phyloP scores from a whole-genome alignment of 2,888 invertebrate species.

The Metacarcinus magister region DNA sequence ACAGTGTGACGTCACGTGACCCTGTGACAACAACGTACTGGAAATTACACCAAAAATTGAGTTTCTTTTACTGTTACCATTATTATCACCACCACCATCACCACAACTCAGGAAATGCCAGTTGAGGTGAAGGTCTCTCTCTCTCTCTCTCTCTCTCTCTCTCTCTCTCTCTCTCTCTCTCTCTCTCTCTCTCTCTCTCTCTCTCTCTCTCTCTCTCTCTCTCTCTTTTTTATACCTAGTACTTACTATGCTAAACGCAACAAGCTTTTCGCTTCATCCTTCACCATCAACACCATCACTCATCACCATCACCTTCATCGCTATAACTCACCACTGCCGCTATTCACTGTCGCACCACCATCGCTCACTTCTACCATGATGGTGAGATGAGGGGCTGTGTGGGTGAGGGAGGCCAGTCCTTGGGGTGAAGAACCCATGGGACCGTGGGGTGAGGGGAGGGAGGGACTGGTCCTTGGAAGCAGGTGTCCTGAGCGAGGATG shows the following conservation, averaged over 20 bases:
- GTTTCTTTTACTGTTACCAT: not conserved
- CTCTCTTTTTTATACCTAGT: not conserved
- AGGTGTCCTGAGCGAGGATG: not conserved
- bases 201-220: constrained; percentile 57
- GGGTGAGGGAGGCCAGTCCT: not conserved
- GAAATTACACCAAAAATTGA: not conserved
- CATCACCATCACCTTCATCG: constrained; percentile 43
- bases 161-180: constrained; percentile 48
- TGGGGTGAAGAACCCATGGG: not conserved
- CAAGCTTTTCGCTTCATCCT: constrained; percentile 7
- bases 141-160: constrained; percentile 45
- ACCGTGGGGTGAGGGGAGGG: not conserved
- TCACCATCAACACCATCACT: constrained; percentile 42
- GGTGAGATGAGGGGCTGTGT: not conserved
- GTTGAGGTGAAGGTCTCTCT: not conserved
- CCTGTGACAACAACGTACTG: not conserved
- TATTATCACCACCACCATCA: not conserved
- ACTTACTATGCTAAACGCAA: not conserved
- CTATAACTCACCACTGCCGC: not conserved
- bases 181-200: constrained; percentile 38
- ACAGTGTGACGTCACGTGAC: not conserved
- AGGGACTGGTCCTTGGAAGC: not conserved
- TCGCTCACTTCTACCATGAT: constrained; percentile 19
- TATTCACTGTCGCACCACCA: constrained; percentile 22
- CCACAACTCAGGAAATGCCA: constrained; percentile 32